phyloP scores from a whole-genome alignment of 2,113 vertebrate species.

The Grantiella picta region DNA sequence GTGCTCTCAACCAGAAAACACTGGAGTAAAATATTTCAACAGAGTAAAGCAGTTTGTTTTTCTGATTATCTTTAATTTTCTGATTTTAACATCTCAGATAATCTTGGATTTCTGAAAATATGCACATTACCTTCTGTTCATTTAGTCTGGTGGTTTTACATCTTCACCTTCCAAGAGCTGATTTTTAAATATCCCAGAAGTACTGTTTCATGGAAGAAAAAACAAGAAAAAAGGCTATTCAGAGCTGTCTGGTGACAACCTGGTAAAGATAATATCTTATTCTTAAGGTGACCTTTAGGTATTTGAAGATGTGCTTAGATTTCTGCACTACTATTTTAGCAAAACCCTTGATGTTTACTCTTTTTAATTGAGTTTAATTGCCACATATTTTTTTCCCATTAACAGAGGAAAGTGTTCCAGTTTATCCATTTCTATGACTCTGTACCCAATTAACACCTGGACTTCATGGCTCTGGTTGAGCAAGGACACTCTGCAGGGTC shows the following conservation, averaged over 20 bases:
- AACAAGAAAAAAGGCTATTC: neutral
- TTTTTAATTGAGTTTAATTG: constrained; percentile 41
- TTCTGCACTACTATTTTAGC: neutral
- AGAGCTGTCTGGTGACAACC: neutral
- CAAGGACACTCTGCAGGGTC: neutral
- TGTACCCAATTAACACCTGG: constrained; percentile 8
- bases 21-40: neutral
- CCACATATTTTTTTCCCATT: neutral
- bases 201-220: neutral
- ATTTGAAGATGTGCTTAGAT: neutral
- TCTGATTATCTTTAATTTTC: neutral
- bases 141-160: neutral
- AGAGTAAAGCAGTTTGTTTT: neutral
- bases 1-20: neutral
- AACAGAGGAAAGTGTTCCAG: neutral
- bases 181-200: neutral
- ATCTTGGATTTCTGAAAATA: neutral
- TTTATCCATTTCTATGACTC: neutral
- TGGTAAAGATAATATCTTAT: neutral
- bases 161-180: neutral
- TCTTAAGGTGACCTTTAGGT: neutral
- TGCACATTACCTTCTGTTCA: neutral
- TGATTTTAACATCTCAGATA: neutral
- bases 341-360: constrained; percentile 4
- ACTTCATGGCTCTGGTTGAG: neutral